Conservation (phyloP, 2,797 vertebrate species). For the Mallotus villosus region DNA sequence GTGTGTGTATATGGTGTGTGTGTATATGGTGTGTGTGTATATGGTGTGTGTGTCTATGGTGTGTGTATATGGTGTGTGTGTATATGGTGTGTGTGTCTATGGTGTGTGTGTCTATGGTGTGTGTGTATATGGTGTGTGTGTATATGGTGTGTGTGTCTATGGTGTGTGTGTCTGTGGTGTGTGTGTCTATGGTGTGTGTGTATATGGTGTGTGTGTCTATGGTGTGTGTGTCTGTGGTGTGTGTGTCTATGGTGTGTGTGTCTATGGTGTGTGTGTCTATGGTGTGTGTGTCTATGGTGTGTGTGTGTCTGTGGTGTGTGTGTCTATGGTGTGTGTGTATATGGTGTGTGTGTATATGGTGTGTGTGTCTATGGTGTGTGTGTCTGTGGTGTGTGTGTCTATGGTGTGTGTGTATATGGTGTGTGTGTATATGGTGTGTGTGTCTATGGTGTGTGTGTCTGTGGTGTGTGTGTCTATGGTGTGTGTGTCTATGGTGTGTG, state of each 20-base stretch:
- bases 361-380: conserved; percentile 24
- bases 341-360: conserved; percentile 4
- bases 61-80: too few species aligned
- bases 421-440: conserved; percentile 25
- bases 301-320: conserved; percentile 22
- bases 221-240: conserved; percentile 14
- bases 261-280: conserved; percentile 7
- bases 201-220: too few species aligned
- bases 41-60: conserved; percentile 13
- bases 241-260: conserved; percentile 23
- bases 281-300: conserved; percentile 24
- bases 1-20: conserved; percentile 23
- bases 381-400: conserved; percentile 14
- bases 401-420: conserved; percentile 12
- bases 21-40: conserved; percentile 14
- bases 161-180: conserved; percentile 14
- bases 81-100: conserved; percentile 10
- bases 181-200: conserved; percentile 24
- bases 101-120: conserved; percentile 15
- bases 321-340: conserved; percentile 16
- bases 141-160: too few species aligned
- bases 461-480: conserved; percentile 25
- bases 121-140: conserved; percentile 24
- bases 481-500: too few species aligned
- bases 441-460: conserved; percentile 7